Conservation (phyloP, 1,140 invertebrate genomes). For the Copidosoma floridanum region DNA sequence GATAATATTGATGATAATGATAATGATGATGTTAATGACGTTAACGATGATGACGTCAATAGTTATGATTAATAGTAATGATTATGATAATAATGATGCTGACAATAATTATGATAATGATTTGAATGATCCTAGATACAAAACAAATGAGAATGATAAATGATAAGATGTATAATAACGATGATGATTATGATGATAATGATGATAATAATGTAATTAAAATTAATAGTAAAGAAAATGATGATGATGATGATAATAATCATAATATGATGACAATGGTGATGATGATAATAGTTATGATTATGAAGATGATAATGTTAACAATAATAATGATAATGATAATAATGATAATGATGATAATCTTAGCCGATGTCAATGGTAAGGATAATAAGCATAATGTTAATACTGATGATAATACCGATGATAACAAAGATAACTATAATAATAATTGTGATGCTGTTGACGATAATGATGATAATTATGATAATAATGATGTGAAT, state of each 20-base stretch:
- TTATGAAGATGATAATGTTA: not conserved
- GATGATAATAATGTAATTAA: not conserved
- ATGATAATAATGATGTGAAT: not conserved
- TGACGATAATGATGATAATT: not conserved
- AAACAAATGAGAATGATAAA: too few relatives aligned
- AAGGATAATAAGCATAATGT: not conserved
- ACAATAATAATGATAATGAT: not conserved
- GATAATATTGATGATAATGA: too few relatives aligned
- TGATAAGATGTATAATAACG: too few relatives aligned
- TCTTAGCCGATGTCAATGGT: not conserved
- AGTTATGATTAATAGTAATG: too few relatives aligned
- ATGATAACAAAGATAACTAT: not conserved
- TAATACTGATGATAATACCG: not conserved
- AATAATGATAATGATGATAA: not conserved
- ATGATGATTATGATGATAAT: too few relatives aligned
- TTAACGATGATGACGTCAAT: too few relatives aligned
- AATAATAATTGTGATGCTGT: not conserved
- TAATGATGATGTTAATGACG: too few relatives aligned
- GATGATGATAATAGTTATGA: not conserved
- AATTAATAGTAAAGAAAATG: not conserved
- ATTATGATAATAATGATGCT: too few relatives aligned
- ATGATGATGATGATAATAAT: not conserved
- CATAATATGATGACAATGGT: not conserved
- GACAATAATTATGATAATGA: too few relatives aligned
- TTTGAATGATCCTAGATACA: too few relatives aligned